phyloP scores from a whole-genome alignment of 2,113 vertebrate species.

The Columba janthina region DNA sequence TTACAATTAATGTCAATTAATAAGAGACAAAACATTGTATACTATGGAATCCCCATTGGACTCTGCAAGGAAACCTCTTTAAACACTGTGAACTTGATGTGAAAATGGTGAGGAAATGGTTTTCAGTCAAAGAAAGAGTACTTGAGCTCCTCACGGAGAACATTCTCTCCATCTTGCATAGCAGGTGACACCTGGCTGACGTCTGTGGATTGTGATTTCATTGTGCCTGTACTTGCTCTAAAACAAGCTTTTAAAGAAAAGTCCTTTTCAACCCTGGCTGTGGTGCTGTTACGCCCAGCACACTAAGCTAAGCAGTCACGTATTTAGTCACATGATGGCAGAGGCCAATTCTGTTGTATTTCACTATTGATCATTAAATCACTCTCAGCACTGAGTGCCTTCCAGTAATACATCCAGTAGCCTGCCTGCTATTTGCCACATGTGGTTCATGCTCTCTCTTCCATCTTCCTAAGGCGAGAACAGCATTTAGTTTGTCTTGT shows the following conservation, averaged over 20 bases:
- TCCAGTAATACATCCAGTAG: not conserved
- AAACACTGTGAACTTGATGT: not conserved
- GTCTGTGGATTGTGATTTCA: not conserved
- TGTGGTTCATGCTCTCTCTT: not conserved
- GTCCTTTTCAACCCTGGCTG: not conserved
- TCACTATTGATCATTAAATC: not conserved
- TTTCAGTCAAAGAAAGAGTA: not conserved
- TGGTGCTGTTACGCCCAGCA: not conserved
- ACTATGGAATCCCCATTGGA: not conserved
- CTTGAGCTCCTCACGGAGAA: not conserved
- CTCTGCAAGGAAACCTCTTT: not conserved
- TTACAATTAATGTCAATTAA: not conserved
- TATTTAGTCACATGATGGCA: not conserved
- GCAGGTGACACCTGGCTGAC: not conserved
- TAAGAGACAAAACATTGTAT: not conserved
- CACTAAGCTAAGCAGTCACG: not conserved
- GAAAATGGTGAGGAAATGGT: not conserved
- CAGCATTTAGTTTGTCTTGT: not conserved
- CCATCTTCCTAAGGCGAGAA: not conserved
- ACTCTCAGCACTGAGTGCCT: not conserved
- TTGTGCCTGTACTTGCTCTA: not conserved
- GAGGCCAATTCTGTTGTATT: not conserved
- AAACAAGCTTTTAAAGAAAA: not conserved
- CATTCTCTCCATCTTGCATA: not conserved
- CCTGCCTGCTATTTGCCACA: accelerated